A percentile compares a stretch with the other conserved stretches of the same genome.
Conservation (phyloP, 2,888 invertebrate species). For the Phytoseiulus persimilis region DNA sequence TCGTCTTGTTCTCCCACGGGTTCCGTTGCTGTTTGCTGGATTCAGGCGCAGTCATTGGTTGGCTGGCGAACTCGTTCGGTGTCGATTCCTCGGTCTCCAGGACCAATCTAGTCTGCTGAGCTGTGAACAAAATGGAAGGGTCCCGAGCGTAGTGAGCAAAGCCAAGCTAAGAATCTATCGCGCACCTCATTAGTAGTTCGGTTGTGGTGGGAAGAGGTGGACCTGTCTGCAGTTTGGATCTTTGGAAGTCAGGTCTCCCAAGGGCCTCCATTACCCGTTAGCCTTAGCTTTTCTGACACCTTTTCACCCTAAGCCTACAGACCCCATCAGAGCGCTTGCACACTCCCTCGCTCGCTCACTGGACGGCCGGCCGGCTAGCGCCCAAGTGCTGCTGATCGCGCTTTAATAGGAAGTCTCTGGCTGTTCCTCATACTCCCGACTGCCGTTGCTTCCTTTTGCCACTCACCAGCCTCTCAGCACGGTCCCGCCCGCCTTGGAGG, state of each 20-base stretch:
- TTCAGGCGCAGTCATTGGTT: no score
- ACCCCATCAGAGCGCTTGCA: background rate
- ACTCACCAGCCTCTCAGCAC: background rate
- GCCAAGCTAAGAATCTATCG: background rate
- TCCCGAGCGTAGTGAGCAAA: background rate
- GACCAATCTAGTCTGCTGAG: background rate
- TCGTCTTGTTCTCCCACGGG: no score
- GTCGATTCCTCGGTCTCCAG: no score
- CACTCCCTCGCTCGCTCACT: background rate
- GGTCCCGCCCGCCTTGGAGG: background rate
- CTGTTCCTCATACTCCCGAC: background rate
- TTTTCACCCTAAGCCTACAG: slow-evolving; percentile 5
- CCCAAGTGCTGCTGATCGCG: background rate
- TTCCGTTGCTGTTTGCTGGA: no score
- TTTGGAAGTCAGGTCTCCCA: background rate
- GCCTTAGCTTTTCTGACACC: background rate
- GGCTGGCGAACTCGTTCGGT: no score
- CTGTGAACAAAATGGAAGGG: background rate
- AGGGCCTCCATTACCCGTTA: slow-evolving; percentile 5
- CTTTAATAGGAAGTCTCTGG: background rate
- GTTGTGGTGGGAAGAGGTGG: background rate
- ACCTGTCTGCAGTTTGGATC: background rate
- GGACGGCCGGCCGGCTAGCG: background rate
- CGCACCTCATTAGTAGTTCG: background rate
- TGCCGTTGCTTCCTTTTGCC: background rate